Evolutionary conservation across 2,888 invertebrate genomes (phyloP).

Genomic region (Lepetodrilus schrolli): DNA sequence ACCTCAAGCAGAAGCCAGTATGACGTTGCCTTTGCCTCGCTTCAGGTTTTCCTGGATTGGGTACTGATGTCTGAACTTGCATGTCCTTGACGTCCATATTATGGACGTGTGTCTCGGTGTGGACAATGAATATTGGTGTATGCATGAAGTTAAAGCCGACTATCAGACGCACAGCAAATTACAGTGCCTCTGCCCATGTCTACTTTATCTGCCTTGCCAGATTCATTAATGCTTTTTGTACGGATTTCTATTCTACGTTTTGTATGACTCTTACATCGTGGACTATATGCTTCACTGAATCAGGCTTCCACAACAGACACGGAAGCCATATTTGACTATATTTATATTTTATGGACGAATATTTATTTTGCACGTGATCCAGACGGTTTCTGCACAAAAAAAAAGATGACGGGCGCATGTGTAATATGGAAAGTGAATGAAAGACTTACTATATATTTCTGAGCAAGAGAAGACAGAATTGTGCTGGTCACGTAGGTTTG

Average conservation of each 20-base stretch:
- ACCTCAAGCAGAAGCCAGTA: not conserved
- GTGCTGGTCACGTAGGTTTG: conserved; percentile 26
- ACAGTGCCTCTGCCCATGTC: not conserved
- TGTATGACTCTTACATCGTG: conserved; percentile 17
- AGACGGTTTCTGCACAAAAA: not conserved
- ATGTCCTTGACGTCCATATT: not conserved
- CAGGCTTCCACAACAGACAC: not conserved
- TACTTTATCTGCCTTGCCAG: not conserved
- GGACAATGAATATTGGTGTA: too few species aligned
- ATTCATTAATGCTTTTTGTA: conserved; percentile 26
- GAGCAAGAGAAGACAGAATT: conserved; percentile 5
- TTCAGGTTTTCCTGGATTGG: not conserved
- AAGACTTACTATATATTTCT: conserved; percentile 18
- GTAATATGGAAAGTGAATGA: not conserved
- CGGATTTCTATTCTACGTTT: conserved; percentile 25
- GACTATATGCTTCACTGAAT: not conserved
- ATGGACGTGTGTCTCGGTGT: not conserved
- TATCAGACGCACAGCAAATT: not conserved
- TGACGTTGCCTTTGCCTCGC: not conserved
- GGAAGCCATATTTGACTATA: not conserved
- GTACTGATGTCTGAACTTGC: not conserved
- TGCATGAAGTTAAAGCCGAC: not conserved
- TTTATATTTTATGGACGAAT: conserved; percentile 9
- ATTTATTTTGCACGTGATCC: conserved; percentile 11
- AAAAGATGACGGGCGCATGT: conserved; percentile 14